Conservation (phyloP, 1,140 invertebrate species). For the Bemisia tabaci region DNA sequence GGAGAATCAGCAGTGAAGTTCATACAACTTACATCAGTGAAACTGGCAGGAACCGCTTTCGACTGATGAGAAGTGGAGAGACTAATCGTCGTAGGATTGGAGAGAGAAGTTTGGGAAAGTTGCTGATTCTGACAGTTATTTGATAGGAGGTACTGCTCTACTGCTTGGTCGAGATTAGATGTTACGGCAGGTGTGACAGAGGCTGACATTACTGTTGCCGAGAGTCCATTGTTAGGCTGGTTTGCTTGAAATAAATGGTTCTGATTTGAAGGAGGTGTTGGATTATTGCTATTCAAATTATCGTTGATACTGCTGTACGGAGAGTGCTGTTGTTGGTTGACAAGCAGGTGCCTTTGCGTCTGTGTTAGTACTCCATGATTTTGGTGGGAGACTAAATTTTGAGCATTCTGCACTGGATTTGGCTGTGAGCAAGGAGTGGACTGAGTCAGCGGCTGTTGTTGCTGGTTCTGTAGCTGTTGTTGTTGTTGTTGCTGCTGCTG, state of each 20-base stretch:
- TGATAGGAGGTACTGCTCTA: not conserved
- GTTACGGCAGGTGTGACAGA: not conserved
- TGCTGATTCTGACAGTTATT: not conserved
- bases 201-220: too few relatives aligned
- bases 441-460: constrained; percentile 22
- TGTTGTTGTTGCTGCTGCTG: constrained; percentile 13
- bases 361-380: constrained; percentile 20
- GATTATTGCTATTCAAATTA: not conserved
- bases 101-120: not conserved
- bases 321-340: constrained; percentile 18
- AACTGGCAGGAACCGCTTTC: not conserved
- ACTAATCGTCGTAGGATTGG: not conserved
- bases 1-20: not conserved
- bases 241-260: not conserved
- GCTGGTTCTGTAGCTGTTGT: constrained; percentile 17
- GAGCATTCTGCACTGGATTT: constrained; percentile 7
- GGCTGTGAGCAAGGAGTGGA: constrained; percentile 10
- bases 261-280: not conserved
- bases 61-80: not conserved
- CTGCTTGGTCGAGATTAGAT: not conserved
- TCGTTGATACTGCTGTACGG: not conserved
- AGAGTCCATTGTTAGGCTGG: not conserved
- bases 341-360: constrained; percentile 16
- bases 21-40: not conserved
- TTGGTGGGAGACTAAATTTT: constrained; percentile 14